Evolutionary conservation across 2,113 vertebrate species (phyloP).

Genomic region (Strix aluco): DNA sequence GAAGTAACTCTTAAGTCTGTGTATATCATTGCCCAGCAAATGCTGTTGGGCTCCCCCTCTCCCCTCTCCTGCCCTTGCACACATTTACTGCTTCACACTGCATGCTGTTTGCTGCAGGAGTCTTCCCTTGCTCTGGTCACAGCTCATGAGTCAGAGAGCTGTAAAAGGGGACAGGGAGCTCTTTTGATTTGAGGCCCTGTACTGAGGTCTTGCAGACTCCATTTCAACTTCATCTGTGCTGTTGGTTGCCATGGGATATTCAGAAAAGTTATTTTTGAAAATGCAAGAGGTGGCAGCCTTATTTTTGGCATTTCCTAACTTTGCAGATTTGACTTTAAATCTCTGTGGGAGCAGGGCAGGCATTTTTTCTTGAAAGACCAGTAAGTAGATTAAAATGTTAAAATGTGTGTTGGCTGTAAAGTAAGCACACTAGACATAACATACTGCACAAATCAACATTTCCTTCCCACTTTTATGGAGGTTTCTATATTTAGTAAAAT

Average conservation of each 20-base stretch:
- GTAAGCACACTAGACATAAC: neutral
- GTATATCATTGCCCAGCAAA: neutral
- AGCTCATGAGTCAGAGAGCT: neutral
- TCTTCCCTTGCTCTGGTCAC: neutral
- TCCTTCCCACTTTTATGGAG: neutral
- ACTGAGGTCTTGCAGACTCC: neutral
- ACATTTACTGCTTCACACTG: neutral
- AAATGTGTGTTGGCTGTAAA: slow-evolving; percentile 2
- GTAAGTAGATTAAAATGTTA: slow-evolving; percentile 4
- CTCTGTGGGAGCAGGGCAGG: neutral
- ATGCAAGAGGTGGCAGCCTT: neutral
- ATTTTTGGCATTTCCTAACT: slow-evolving; percentile 29
- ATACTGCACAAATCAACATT: neutral
- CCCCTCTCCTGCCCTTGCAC: neutral
- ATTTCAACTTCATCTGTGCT: neutral
- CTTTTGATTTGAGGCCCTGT: neutral
- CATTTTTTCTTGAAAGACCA: slow-evolving; percentile 1
- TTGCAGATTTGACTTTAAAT: neutral
- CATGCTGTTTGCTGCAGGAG: neutral
- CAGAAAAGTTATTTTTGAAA: slow-evolving; percentile 14
- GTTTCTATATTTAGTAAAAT: slow-evolving; percentile 35
- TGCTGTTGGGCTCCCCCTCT: neutral
- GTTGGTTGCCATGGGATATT: slow-evolving; percentile 9
- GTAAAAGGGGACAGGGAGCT: neutral
- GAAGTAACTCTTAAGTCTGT: neutral